These are phyloP conservation scores for Peromyscus californicus DNA, from an alignment of 2,113 vertebrate genomes.

Conservation along the genomic window DNA sequence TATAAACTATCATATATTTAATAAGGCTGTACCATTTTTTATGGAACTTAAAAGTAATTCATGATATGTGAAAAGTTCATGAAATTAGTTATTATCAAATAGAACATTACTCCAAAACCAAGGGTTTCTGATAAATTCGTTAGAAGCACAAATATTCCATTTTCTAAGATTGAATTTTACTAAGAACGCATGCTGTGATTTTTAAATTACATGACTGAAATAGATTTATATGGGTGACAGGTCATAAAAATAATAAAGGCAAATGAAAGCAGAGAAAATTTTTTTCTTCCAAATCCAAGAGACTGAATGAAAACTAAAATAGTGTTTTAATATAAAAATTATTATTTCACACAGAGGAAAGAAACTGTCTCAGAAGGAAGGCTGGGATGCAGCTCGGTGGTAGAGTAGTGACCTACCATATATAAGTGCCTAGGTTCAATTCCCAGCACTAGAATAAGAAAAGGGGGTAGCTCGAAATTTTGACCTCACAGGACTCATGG, in stretches of 20 bases:
- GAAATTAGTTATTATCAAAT: slow-evolving; percentile 28
- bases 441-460: neutral
- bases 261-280: neutral
- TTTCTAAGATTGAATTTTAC: slow-evolving; percentile 41
- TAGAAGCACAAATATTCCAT: neutral
- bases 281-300: neutral
- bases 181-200: neutral
- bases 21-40: slow-evolving; percentile 26
- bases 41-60: slow-evolving; percentile 58
- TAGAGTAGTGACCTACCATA: neutral
- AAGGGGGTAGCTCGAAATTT: neutral
- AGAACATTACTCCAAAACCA: slow-evolving; percentile 15
- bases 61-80: slow-evolving; percentile 8
- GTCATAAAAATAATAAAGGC: slow-evolving; percentile 43
- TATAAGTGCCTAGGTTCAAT: neutral
- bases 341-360: neutral
- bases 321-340: slow-evolving; percentile 31
- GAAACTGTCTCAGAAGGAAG: neutral
- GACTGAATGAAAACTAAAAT: neutral
- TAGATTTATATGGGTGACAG: slow-evolving; percentile 42
- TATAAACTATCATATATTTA: slow-evolving; percentile 48
- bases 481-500: neutral
- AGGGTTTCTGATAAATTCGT: slow-evolving; percentile 39
- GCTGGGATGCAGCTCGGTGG: neutral
- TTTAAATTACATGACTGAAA: slow-evolving; percentile 44